Conservation (phyloP, 2,113 vertebrate species). For the Malaclemys terrapin region DNA sequence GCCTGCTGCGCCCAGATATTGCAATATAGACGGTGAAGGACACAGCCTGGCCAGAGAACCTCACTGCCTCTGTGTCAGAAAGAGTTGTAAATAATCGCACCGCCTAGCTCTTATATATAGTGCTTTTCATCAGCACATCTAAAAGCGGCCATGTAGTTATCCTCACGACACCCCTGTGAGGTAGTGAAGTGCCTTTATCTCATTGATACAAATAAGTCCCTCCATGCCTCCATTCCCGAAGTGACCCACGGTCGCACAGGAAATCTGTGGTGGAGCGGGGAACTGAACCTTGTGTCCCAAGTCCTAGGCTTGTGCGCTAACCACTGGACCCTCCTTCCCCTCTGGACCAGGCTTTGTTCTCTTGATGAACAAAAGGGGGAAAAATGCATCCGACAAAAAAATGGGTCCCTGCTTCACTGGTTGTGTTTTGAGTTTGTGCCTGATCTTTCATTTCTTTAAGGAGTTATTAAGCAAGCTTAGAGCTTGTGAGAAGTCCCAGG, state of each 20-base stretch:
- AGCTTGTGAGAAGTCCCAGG: neutral
- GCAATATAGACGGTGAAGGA: accelerated
- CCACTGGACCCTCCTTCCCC: neutral
- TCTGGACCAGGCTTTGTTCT: neutral
- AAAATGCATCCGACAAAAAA: neutral
- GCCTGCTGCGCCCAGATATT: neutral
- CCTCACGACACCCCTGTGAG: neutral
- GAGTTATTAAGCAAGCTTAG: too few relatives aligned
- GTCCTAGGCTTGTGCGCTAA: neutral
- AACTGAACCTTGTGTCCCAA: neutral
- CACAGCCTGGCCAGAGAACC: neutral
- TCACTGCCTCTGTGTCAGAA: neutral
- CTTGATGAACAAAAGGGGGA: neutral
- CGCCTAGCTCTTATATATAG: neutral
- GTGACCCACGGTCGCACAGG: too few relatives aligned
- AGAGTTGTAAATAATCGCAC: neutral
- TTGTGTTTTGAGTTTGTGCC: neutral
- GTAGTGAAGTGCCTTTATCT: neutral
- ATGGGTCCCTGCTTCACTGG: neutral
- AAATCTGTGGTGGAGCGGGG: neutral
- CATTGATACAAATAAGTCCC: neutral
- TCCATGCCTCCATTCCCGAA: too few relatives aligned
- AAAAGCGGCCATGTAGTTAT: neutral
- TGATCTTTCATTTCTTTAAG: neutral
- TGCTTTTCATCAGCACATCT: neutral